phyloP scores from a whole-genome alignment of 2,888 invertebrate genomes.

The Camponotus fellah region DNA sequence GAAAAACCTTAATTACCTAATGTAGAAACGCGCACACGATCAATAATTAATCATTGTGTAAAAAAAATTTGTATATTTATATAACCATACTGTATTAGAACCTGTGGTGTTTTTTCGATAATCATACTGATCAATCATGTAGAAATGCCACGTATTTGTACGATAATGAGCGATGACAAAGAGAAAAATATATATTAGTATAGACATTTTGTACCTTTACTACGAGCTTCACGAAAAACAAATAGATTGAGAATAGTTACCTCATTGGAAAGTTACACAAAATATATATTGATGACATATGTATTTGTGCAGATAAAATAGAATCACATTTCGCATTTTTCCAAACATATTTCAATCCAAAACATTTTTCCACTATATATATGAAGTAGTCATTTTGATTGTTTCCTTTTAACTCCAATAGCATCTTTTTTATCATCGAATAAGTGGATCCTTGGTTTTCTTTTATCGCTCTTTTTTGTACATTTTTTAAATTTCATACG shows the following conservation, averaged over 20 bases:
- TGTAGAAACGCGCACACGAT: conserved; percentile 2
- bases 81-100: conserved; percentile 15
- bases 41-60: conserved; percentile 2
- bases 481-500: conserved; percentile 13
- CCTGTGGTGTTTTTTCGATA: conserved; percentile 14
- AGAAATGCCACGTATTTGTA: conserved; percentile 39
- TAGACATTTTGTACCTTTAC: conserved; percentile 46
- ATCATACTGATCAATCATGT: conserved; percentile 2
- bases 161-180: conserved; percentile 35
- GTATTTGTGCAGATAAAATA: conserved; percentile 10
- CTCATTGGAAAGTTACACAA: conserved; percentile 19
- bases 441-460: background rate
- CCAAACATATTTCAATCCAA: background rate
- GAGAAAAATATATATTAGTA: conserved; percentile 38
- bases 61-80: conserved; percentile 15
- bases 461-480: conserved; percentile 17
- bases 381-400: background rate
- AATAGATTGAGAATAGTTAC: conserved; percentile 42
- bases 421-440: background rate
- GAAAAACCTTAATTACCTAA: background rate
- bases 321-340: conserved; percentile 12
- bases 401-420: background rate
- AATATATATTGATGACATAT: conserved; percentile 21
- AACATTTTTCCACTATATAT: conserved; percentile 35
- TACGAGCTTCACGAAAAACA: conserved; percentile 39